Conservation (phyloP, 2,888 invertebrate genomes). For the Galeruca laticollis region DNA sequence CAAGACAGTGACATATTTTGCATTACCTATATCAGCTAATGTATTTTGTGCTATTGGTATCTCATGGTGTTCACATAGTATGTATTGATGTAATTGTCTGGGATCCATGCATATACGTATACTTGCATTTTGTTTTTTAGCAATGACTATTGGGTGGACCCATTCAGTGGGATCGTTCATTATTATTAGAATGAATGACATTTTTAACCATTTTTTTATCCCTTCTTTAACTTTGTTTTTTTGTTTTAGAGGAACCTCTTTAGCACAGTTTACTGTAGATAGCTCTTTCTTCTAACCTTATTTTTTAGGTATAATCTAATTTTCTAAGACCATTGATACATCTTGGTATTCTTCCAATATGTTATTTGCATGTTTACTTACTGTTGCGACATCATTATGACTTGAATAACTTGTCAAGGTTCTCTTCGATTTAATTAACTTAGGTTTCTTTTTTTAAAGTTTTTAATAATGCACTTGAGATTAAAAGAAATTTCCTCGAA, state of each 20-base stretch:
- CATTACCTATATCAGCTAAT: background rate
- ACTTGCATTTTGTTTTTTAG: background rate
- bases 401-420: background rate
- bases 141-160: conserved; percentile 1
- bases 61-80: background rate
- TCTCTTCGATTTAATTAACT: background rate
- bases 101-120: conserved; percentile 1
- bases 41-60: conserved; percentile 2
- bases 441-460: background rate
- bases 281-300: background rate
- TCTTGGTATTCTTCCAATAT: conserved; percentile 1
- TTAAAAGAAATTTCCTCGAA: too few relatives aligned
- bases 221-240: background rate
- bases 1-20: conserved; percentile 2
- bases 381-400: background rate
- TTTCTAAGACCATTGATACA: background rate
- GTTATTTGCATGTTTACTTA: background rate
- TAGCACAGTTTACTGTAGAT: background rate
- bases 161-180: background rate
- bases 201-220: background rate
- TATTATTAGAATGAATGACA: background rate
- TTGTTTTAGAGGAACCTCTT: background rate
- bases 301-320: background rate
- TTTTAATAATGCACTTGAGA: background rate
- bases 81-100: background rate